Conservation (phyloP, 2,888 invertebrate species). For the Dorcus hopei region DNA sequence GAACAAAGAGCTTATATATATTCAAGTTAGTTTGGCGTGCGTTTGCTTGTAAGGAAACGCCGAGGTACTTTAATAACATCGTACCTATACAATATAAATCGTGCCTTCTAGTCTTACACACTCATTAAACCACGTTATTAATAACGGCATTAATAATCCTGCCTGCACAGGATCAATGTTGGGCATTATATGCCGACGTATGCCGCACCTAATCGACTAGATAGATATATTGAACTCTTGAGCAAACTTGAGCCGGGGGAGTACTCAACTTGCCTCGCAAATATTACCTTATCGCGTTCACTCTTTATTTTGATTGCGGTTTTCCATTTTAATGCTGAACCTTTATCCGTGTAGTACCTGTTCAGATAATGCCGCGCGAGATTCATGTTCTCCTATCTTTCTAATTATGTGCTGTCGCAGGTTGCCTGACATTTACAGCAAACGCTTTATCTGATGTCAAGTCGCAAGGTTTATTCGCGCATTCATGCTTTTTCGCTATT, state of each 20-base stretch:
- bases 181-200: background rate
- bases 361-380: background rate
- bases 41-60: background rate
- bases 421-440: too few relatives aligned
- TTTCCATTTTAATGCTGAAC: background rate
- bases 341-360: background rate
- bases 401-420: too few relatives aligned
- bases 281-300: background rate
- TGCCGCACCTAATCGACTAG: background rate
- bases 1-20: too few relatives aligned
- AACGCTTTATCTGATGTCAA: too few relatives aligned
- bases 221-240: background rate
- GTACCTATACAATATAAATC: background rate
- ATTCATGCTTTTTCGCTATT: too few relatives aligned
- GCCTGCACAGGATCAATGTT: background rate
- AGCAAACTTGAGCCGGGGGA: background rate
- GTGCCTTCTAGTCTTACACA: slow-evolving; percentile 1
- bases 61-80: background rate
- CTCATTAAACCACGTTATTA: background rate
- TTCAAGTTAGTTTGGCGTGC: too few relatives aligned
- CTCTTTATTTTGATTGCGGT: background rate
- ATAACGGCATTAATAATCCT: background rate
- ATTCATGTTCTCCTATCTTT: background rate
- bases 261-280: background rate
- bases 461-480: too few relatives aligned